phyloP scores from a whole-genome alignment of 2,888 invertebrate species.

The Cantharis flavilabris region DNA sequence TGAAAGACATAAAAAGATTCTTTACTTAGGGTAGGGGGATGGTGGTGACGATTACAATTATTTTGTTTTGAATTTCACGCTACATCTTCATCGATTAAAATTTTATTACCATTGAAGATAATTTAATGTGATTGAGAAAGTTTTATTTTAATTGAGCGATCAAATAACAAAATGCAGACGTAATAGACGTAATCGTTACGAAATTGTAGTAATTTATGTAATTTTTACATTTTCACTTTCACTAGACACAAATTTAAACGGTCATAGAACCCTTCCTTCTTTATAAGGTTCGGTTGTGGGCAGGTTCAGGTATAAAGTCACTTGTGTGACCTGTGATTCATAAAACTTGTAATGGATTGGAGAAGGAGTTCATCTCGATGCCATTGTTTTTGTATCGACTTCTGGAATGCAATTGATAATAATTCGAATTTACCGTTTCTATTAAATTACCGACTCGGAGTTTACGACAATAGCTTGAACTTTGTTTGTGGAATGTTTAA shows the following conservation, averaged over 20 bases:
- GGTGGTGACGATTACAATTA: too few species aligned
- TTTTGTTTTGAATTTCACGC: too few species aligned
- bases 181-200: neutral
- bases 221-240: constrained; percentile 8
- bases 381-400: neutral
- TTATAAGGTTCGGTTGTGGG: constrained; percentile 4
- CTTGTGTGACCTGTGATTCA: constrained; percentile 24
- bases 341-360: neutral
- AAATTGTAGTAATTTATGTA: constrained; percentile 2
- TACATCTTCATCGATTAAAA: neutral
- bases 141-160: neutral
- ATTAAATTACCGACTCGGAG: neutral
- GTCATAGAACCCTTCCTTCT: constrained; percentile 5
- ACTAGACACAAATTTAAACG: constrained; percentile 12
- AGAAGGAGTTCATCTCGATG: neutral
- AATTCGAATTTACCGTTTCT: neutral
- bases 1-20: neutral
- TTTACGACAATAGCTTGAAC: neutral
- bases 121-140: neutral
- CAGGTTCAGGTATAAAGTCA: constrained; percentile 16
- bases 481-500: neutral
- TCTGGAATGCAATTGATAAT: neutral
- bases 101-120: neutral
- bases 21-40: neutral
- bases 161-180: neutral